Evolutionary conservation across 2,113 vertebrate species (phyloP).

Genomic region (Microcebus murinus): DNA sequence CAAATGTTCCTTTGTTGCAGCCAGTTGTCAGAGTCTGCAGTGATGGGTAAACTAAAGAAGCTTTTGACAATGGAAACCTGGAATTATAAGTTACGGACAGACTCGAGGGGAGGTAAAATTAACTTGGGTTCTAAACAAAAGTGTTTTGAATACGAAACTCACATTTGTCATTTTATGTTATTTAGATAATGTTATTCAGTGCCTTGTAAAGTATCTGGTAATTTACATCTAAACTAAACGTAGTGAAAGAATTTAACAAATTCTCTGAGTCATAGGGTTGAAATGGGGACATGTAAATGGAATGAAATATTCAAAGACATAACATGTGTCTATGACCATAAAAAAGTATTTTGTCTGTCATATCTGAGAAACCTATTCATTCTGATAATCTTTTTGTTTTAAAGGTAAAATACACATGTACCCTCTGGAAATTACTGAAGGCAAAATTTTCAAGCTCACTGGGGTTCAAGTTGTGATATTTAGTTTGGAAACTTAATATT

Average conservation of each 20-base stretch:
- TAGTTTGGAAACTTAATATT: constrained; percentile 15
- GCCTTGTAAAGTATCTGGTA: not conserved
- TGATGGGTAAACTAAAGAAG: not conserved
- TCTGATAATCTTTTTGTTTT: not conserved
- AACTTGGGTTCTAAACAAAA: not conserved
- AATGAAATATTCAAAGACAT: constrained; percentile 17
- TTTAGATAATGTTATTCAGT: not conserved
- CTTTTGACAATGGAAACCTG: not conserved
- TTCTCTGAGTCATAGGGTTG: constrained; percentile 11
- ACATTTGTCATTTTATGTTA: not conserved
- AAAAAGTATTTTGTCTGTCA: not conserved
- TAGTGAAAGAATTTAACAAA: constrained; percentile 13
- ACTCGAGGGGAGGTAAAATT: not conserved
- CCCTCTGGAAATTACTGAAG: constrained; percentile 7
- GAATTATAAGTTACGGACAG: not conserved
- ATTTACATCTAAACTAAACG: constrained; percentile 15
- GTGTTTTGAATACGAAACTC: not conserved
- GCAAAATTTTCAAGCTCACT: not conserved
- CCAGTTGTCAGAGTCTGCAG: not conserved
- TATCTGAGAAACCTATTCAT: not conserved
- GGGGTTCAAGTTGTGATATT: not conserved
- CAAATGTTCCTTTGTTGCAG: not conserved
- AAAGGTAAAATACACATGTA: not conserved
- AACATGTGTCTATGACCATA: not conserved
- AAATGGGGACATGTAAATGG: constrained; percentile 6